Evolutionary conservation across 1,140 invertebrate species (phyloP), one percentile per base, ranked within the genome.

Genomic region (Onthophagus taurus): DNA sequence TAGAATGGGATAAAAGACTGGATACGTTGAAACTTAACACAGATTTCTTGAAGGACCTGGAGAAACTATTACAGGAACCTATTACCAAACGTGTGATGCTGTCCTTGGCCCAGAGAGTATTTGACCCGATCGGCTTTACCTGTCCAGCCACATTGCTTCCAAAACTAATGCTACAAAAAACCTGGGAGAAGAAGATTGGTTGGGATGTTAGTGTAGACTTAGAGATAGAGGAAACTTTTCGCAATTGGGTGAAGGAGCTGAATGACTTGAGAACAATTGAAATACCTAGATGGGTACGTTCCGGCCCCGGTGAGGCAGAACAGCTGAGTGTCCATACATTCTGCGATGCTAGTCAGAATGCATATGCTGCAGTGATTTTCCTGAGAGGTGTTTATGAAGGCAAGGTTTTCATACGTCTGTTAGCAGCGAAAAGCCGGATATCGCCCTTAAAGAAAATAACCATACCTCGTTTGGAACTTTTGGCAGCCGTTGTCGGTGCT

Each of bases 71-170:
- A n/a, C n/a, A n/a, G 24, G 31, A 24, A 33, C 34, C 4, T 45
- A 38, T 35, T 30, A 21, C 39, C 17, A 45, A 37, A 17, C 36
- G 33, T 13, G 6, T 42, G 12, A 20, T 44, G 12, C 34, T 44
- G 11, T 33, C 29, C 26, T 26, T 8, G 23, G 14, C 11, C 13
- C 51, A 61, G 34, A 49, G 42, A 31, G 42, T 64, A 11, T 65
- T 57, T 41, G 60, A 64, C 51, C 59, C 54, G 5, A 52, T 65
- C 1, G 59, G 61, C n/a, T 53, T 62, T 33, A 43, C 55, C 4
- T 17, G 47, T 12, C 61, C 63, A n/a, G 44, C 55, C n/a, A 44
- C 30, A 21, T 39, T 43, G 31, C 13, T 49, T 1, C 31, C 43
- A 17, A 49, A 45, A 46, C 20, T 48, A 43, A 21, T 44, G n/a